Conservation (phyloP, 92 coral and sea anemone species). For the Ricordea florida region DNA sequence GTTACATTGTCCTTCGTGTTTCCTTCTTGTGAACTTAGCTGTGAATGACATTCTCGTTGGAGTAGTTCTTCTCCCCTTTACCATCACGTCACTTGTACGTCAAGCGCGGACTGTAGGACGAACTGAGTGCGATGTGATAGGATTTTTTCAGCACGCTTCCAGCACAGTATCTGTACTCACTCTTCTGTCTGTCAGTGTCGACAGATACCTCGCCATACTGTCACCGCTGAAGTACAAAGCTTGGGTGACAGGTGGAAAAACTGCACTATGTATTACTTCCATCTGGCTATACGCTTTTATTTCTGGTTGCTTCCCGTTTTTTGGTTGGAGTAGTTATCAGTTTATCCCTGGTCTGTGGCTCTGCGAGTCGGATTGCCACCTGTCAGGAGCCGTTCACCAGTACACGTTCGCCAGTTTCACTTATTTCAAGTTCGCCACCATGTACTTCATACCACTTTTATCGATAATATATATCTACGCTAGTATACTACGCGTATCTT, state of each 20-base stretch:
- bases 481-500: conserved; percentile 66
- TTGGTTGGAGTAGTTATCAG: conserved; percentile 67
- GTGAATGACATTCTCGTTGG: conserved; percentile 74
- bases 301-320: conserved; percentile 68
- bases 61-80: conserved; percentile 67
- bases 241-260: conserved; percentile 63
- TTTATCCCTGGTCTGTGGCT: conserved; percentile 75
- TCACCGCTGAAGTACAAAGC: conserved; percentile 76
- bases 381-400: too few species aligned
- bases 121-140: conserved; percentile 57
- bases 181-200: conserved; percentile 75
- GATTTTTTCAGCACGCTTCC: conserved; percentile 70
- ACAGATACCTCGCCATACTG: conserved; percentile 80
- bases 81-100: conserved; percentile 51
- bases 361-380: conserved; percentile 65
- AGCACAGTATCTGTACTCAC: conserved; percentile 82
- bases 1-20: conserved; percentile 76
- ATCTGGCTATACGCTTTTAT: conserved; percentile 69
- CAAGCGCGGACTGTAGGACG: conserved; percentile 14
- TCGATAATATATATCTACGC: conserved; percentile 68
- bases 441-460: conserved; percentile 70
- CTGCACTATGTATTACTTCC: conserved; percentile 27
- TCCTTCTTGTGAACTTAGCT: conserved; percentile 76
- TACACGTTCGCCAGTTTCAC: conserved; percentile 58
- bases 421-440: conserved; percentile 61